A percentile compares a stretch with the other conserved stretches of the same genome.
These are phyloP conservation scores for Gonioctena quinquepunctata DNA, from an alignment of 1,140 invertebrate genomes.

Conservation along the genomic window DNA sequence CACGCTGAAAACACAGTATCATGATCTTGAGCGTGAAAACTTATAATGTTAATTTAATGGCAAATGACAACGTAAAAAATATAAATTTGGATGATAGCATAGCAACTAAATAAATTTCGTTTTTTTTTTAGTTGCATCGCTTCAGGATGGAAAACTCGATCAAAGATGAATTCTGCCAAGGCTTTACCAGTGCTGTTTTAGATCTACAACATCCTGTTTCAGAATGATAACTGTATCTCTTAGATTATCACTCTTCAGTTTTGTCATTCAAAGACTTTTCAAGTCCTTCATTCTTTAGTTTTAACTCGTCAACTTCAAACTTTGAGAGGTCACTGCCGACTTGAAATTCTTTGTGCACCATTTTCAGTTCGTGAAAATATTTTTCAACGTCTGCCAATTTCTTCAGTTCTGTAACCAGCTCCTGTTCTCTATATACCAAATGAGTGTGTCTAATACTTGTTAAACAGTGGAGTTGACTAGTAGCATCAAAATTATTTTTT, in stretches of 20 bases:
- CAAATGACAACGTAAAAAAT: too few species aligned
- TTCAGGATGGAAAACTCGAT: conserved; percentile 66
- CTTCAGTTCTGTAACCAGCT: background rate
- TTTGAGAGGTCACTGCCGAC: background rate
- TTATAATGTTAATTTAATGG: too few species aligned
- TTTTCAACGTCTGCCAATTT: background rate
- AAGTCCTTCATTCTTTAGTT: background rate
- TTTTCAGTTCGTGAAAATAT: background rate
- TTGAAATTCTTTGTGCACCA: background rate
- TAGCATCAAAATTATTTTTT: background rate
- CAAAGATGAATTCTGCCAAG: conserved; percentile 66
- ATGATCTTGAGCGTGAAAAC: too few species aligned
- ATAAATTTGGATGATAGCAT: too few species aligned
- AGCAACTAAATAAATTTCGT: too few species aligned
- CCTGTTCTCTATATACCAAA: background rate
- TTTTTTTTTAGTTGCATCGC: too few species aligned
- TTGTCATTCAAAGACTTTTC: background rate
- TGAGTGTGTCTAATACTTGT: background rate
- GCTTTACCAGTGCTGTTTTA: conserved; percentile 45
- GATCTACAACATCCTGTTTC: background rate
- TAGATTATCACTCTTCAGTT: background rate
- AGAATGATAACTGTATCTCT: background rate
- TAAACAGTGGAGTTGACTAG: background rate
- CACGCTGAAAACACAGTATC: too few species aligned
- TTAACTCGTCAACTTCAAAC: background rate